Conservation (phyloP, 2,113 vertebrate genomes). For the Calyptomena viridis region DNA sequence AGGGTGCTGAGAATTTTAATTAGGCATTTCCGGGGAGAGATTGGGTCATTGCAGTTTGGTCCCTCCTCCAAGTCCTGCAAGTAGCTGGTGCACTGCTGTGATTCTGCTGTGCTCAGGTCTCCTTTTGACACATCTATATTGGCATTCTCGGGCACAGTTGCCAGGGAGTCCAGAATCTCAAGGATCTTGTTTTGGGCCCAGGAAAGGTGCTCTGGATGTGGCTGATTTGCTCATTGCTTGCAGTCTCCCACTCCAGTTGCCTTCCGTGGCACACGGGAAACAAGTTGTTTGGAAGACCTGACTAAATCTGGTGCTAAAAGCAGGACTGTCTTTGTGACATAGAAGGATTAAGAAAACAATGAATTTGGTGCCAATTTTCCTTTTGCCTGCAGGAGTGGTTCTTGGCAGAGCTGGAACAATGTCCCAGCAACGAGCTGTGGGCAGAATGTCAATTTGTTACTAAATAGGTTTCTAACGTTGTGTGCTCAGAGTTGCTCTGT, state of each 20-base stretch:
- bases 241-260: neutral
- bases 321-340: neutral
- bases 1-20: neutral
- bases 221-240: neutral
- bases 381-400: neutral
- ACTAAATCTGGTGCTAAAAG: neutral
- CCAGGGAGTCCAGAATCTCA: neutral
- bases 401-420: neutral
- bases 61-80: neutral
- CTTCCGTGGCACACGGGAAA: neutral
- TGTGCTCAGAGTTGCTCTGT: neutral
- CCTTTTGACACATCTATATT: neutral
- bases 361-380: neutral
- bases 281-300: neutral
- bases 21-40: neutral
- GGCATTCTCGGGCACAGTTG: neutral
- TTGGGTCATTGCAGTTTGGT: neutral
- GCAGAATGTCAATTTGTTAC: neutral
- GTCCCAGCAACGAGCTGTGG: neutral
- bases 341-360: neutral
- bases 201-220: neutral
- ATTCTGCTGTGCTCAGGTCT: neutral
- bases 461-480: neutral
- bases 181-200: neutral
- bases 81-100: accelerated